Evolutionary conservation across 1,140 invertebrate species (phyloP).

Genomic region (Armadillidium nasatum): DNA sequence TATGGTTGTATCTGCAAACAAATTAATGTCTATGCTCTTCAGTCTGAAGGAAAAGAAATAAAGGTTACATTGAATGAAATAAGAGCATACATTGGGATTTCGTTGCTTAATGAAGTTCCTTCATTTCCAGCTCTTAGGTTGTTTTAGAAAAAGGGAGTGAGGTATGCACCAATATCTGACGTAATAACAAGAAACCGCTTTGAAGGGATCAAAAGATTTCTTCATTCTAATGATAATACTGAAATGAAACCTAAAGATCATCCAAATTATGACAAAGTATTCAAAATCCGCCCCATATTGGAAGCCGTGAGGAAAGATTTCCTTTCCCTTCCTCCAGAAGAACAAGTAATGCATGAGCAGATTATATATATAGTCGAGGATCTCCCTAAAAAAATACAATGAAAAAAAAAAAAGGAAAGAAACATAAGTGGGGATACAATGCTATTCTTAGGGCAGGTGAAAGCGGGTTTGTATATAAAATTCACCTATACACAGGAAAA

Average conservation of each 20-base stretch:
- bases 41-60: neutral
- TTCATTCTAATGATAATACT: neutral
- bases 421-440: neutral
- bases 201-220: neutral
- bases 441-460: neutral
- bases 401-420: no score
- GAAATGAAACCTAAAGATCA: neutral
- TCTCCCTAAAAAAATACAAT: neutral
- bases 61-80: neutral
- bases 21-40: neutral
- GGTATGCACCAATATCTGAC: neutral
- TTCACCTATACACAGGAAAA: neutral
- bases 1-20: neutral
- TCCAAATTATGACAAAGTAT: neutral
- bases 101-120: neutral
- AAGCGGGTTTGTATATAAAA: neutral
- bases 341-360: neutral
- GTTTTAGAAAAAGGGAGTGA: neutral
- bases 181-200: neutral
- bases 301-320: neutral
- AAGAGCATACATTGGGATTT: neutral
- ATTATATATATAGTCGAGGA: neutral
- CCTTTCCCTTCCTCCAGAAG: neutral
- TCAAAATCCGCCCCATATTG: neutral
- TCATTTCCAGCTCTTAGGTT: neutral